Evolutionary conservation across 2,113 vertebrate species (phyloP).

Genomic region (Hassar affinis): DNA sequence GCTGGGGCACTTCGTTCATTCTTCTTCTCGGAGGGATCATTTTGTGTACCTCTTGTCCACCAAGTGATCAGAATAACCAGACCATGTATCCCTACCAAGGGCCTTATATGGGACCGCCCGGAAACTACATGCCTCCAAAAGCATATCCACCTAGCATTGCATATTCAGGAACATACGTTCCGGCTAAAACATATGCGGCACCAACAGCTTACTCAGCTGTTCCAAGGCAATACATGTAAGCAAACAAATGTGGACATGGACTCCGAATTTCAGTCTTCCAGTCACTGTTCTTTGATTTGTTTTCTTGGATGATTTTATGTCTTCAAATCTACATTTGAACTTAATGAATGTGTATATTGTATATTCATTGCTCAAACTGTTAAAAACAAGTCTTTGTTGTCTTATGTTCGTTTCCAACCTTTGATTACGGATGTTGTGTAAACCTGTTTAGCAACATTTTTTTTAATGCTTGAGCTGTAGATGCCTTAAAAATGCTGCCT

Average conservation of each 20-base stretch:
- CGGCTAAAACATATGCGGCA: constrained; percentile 60
- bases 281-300: not conserved
- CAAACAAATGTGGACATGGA: constrained; percentile 6
- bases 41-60: constrained; percentile 73
- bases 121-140: constrained; percentile 57
- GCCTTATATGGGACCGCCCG: constrained; percentile 28
- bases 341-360: not conserved
- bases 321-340: not conserved
- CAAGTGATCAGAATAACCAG: constrained; percentile 59
- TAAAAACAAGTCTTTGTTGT: not conserved
- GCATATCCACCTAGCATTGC: constrained; percentile 56
- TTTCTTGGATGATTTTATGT: not conserved
- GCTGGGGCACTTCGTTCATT: constrained; percentile 63
- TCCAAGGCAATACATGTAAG: constrained; percentile 55
- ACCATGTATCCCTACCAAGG: constrained; percentile 60
- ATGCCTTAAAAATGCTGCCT: not conserved
- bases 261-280: not conserved
- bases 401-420: not conserved
- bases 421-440: not conserved
- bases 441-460: constrained; percentile 18
- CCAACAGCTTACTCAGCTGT: constrained; percentile 54
- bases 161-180: constrained; percentile 60
- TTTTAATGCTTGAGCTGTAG: not conserved
- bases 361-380: not conserved
- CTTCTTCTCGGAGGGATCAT: constrained; percentile 72